phyloP scores from a whole-genome alignment of 2,113 vertebrate species.

The Anguilla rostrata region DNA sequence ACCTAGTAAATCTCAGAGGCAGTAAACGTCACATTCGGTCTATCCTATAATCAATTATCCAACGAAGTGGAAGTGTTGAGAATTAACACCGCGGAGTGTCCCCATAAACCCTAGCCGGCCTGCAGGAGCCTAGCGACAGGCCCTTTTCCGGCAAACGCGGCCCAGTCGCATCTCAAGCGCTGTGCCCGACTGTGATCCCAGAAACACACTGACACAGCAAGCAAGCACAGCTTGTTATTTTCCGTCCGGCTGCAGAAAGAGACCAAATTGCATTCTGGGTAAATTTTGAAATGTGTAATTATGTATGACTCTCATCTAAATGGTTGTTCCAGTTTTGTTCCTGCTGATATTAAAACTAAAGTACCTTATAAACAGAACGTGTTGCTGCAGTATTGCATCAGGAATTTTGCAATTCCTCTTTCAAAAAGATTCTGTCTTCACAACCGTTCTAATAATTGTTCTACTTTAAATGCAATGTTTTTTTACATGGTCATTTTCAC shows the following conservation, averaged over 20 bases:
- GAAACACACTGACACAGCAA: not conserved
- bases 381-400: not conserved
- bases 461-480: not conserved
- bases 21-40: conserved; percentile 34
- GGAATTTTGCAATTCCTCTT: not conserved
- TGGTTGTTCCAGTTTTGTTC: not conserved
- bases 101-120: conserved; percentile 14
- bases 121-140: not conserved
- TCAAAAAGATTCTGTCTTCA: not conserved
- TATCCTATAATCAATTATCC: conserved; percentile 36
- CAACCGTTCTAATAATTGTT: not conserved
- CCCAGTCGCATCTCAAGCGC: not conserved
- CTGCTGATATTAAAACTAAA: not conserved
- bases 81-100: conserved; percentile 22
- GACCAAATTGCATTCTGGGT: not conserved
- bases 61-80: conserved; percentile 29
- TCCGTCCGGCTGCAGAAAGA: not conserved
- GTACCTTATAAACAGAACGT: not conserved
- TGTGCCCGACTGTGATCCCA: not conserved
- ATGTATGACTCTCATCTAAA: not conserved
- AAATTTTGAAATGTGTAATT: not conserved
- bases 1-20: conserved; percentile 33
- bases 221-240: not conserved
- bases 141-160: not conserved
- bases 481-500: not conserved